These are phyloP conservation scores for Molossus molossus DNA, from an alignment of 2,797 vertebrate species.

Conservation along the genomic window DNA sequence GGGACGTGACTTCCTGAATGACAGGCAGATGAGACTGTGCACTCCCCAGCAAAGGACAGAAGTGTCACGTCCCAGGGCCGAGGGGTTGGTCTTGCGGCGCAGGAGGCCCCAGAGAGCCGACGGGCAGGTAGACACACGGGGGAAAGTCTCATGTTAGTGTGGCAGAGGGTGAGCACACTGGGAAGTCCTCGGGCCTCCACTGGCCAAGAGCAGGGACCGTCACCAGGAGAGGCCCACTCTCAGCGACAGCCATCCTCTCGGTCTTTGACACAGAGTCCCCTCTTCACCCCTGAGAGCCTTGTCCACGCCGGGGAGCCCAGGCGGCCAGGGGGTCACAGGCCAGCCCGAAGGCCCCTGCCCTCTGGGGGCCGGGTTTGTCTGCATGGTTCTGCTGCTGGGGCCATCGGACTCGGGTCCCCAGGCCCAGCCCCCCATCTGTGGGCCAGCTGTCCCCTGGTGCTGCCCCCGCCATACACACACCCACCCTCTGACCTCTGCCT, in stretches of 20 bases:
- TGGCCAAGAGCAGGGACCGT: not conserved
- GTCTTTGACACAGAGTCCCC: not conserved
- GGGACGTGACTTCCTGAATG: not conserved
- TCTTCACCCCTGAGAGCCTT: not conserved
- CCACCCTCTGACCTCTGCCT: not conserved
- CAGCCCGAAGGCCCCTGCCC: not conserved
- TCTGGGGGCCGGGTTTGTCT: accelerated
- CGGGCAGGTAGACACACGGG: too few relatives aligned
- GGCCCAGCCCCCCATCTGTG: accelerated
- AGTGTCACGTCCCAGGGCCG: not conserved
- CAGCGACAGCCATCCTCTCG: accelerated
- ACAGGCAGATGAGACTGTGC: not conserved
- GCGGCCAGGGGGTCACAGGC: not conserved
- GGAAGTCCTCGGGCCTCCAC: not conserved
- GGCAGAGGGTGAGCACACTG: not conserved
- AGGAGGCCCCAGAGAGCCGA: not conserved
- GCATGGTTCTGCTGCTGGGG: not conserved
- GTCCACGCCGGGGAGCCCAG: not conserved
- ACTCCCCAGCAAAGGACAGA: too few relatives aligned
- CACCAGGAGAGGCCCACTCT: not conserved
- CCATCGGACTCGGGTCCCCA: not conserved
- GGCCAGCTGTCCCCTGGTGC: not conserved
- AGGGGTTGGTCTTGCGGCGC: not conserved
- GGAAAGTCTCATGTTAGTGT: accelerated
- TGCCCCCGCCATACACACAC: accelerated